Evolutionary conservation across 2,113 vertebrate genomes (phyloP), one percentile per base, ranked within the genome.

Genomic region (Xenotilapia flavipinnis): DNA sequence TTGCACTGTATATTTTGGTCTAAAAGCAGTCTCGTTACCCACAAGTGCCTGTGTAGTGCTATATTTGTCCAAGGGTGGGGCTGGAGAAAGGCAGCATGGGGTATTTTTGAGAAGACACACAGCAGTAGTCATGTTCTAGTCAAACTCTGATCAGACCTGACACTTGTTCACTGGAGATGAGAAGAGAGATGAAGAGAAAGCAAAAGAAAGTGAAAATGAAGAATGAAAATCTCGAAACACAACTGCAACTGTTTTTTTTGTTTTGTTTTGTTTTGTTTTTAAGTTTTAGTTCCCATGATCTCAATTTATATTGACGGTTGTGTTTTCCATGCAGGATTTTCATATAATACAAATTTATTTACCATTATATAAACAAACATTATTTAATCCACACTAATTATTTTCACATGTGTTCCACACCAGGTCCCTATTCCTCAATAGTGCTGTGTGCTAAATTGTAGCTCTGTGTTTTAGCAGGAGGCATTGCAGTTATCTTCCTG

Each of bases 101-200:
- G 79, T 94, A 93, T 93, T 94, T 91, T 47, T 73, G 33, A 79
- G 60, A 92, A 58, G 86, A 92, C 90, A 92, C 79, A 51, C 83
- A 7, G 47, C 83, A 84, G 86, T 83, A 88, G 81, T 86, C 68
- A 60, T 92, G 84, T 94, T 89, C 83, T 86, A 90, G 87, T 90
- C 60, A 54, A 62, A 88, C 49, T 87, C 85, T 70, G 7, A 62
- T 87, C 7, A 15, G 58, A 89, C 79, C 73, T 84, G 90, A 88
- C 85, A 58, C 54, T 85, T 87, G 23, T 51, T 55, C 45, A 55
- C 51, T 87, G 40, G 9, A 68, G 54, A 81, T 51, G 45, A 56
- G 10, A 77, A 26, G 15, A 68, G 40, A 58, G 23, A 28, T 31
- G 40, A 36, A 21, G 23, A 82, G 21, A 7, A 53, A 36, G 33